These are phyloP conservation scores for Mnemiopsis leidyi DNA, from an alignment of 37 sponge, comb jelly and placozoan species.

Conservation along the genomic window DNA sequence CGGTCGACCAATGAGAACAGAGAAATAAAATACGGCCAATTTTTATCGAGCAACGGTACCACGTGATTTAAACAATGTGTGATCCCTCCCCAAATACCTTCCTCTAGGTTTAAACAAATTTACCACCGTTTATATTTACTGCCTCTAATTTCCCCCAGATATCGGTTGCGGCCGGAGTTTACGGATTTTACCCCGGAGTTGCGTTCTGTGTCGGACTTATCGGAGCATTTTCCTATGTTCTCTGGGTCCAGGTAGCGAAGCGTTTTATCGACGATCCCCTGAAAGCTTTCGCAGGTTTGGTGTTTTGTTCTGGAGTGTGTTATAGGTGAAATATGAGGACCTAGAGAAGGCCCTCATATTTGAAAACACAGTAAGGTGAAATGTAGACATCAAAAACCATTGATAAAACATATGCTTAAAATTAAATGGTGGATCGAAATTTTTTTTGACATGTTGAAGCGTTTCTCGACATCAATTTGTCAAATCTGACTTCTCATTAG, in stretches of 20 bases:
- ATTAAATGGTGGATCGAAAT: too few relatives aligned
- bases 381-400: not conserved
- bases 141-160: not conserved
- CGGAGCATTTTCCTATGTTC: not conserved
- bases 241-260: not conserved
- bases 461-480: too few relatives aligned
- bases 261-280: not conserved
- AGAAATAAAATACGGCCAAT: too few relatives aligned
- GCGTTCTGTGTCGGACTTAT: slow-evolving; percentile 20
- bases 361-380: not conserved
- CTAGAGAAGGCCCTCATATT: too few relatives aligned
- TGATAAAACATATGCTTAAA: not conserved
- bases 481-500: too few relatives aligned
- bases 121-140: not conserved
- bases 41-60: too few relatives aligned
- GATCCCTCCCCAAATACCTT: too few relatives aligned
- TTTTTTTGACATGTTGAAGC: too few relatives aligned
- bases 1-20: too few relatives aligned
- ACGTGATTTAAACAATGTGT: too few relatives aligned
- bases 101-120: too few relatives aligned
- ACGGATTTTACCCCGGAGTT: not conserved
- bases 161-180: slow-evolving; percentile 8
- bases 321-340: not conserved
- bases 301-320: not conserved
- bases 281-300: not conserved